Evolutionary conservation across 2,888 invertebrate species (phyloP).

Genomic region (Pristionchus maxplancki): DNA sequence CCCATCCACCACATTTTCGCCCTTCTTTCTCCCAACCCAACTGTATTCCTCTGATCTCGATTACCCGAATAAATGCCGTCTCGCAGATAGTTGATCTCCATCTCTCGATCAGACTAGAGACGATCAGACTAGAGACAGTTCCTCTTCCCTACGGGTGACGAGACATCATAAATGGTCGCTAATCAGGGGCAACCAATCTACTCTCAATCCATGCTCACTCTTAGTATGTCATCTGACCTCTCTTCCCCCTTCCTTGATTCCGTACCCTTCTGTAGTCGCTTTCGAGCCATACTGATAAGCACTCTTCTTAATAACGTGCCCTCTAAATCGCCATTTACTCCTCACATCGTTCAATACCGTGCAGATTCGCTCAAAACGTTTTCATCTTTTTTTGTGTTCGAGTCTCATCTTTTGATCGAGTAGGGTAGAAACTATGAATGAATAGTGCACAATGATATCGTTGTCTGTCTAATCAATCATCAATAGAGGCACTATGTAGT

Average conservation of each 20-base stretch:
- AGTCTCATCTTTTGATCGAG: background rate
- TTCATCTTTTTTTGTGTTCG: background rate
- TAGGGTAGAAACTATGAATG: background rate
- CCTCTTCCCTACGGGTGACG: background rate
- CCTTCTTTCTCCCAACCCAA: background rate
- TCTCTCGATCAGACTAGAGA: background rate
- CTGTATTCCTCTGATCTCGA: background rate
- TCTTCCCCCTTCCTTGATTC: background rate
- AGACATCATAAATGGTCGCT: background rate
- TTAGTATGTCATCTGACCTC: constrained; percentile 6
- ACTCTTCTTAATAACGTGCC: background rate
- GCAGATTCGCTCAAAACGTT: background rate
- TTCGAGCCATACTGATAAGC: background rate
- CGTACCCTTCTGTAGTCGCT: background rate
- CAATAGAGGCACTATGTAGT: background rate
- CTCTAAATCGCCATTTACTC: background rate
- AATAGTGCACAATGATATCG: background rate
- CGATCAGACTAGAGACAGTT: background rate
- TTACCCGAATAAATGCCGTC: background rate
- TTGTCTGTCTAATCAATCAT: background rate
- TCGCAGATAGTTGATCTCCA: background rate
- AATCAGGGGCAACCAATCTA: background rate
- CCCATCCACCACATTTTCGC: background rate
- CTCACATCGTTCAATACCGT: background rate
- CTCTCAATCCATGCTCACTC: background rate